Evolutionary conservation across 2,888 invertebrate species (phyloP), one percentile per base, ranked within the genome.

Genomic region (Polydrusus cervinus): DNA sequence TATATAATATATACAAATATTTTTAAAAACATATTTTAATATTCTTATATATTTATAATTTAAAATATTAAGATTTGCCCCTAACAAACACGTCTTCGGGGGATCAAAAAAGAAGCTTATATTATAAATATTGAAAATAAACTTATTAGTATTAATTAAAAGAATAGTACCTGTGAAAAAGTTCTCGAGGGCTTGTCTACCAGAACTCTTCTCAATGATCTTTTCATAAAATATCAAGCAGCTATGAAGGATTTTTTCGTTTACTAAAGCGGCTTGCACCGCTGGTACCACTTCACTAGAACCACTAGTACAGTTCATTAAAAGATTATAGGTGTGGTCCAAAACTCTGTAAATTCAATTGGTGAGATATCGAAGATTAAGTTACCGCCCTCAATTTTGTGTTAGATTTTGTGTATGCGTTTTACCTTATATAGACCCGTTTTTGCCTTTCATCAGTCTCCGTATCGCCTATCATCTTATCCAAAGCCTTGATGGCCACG

Each of bases 211-310:
- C 68, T 97, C 96, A 20, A 97, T 86, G 79, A 96, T 91, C 82
- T 93, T 93, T 84, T 96, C 96, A 92, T 97, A 94, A 83, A 96
- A 97, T 81, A 93, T 93, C 20, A 96, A 89, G 88, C 94, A 91
- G 78, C 92, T 91, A 76, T 91, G 90, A 51, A 91, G 84, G 61
- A 91, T 90, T 79, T 90, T 90, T 80, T 92, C 93, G 81, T 92
- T 90, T 13, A 93, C 83, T 51, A 84, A 80, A 10, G 40, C 2
- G 0, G 82, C 79, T 62, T 81, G 82, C 43, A 81, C 81, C 1
- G 34, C 3, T 1, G 34, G 34, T 34, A 8, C 8, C 34, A 34
- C 34, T 34, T 34, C 34, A 6, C 78, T 77, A 18, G 76, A 76
- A 10, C 75, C 76, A 0, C 86, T 86, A 0, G 91, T 89, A 79